Percentiles rank a stretch among this genome's conserved stretches.
Evolutionary conservation across 2,797 vertebrate genomes (phyloP).

Genomic region (Sternarchorhynchus goeldii): DNA sequence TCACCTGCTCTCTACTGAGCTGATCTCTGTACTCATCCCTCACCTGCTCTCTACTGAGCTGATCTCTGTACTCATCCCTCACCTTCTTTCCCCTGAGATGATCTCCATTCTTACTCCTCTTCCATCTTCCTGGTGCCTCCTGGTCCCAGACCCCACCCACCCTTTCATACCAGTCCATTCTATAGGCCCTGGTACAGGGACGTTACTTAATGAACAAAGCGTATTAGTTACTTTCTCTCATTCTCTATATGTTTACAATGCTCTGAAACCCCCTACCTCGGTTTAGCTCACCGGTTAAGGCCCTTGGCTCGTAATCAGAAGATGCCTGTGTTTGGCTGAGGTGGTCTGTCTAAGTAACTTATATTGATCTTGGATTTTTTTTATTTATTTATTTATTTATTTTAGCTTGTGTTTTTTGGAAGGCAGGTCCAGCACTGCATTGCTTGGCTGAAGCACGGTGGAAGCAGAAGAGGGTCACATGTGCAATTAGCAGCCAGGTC

Average conservation of each 20-base stretch:
- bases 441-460: constrained; percentile 35
- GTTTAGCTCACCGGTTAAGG: background rate
- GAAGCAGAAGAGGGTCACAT: constrained; percentile 39
- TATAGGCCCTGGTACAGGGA: constrained; percentile 1
- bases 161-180: constrained; percentile 26
- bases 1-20: background rate
- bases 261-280: background rate
- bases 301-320: too few species aligned
- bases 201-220: background rate
- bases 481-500: constrained; percentile 34
- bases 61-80: constrained; percentile 19
- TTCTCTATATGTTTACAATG: constrained; percentile 33
- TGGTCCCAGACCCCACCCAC: too few species aligned
- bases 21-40: background rate
- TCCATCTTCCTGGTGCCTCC: too few species aligned
- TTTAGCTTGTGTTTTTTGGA: background rate
- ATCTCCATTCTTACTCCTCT: too few species aligned
- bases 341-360: constrained; percentile 9
- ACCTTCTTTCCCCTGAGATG: background rate
- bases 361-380: constrained; percentile 16
- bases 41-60: constrained; percentile 14
- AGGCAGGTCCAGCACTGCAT: constrained; percentile 17
- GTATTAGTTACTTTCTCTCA: constrained; percentile 11
- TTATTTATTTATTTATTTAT: background rate
- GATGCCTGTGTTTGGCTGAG: background rate